Base-by-base conservation (phyloP, 2,888 invertebrate species). In the Deilephila porcellus region DNA sequence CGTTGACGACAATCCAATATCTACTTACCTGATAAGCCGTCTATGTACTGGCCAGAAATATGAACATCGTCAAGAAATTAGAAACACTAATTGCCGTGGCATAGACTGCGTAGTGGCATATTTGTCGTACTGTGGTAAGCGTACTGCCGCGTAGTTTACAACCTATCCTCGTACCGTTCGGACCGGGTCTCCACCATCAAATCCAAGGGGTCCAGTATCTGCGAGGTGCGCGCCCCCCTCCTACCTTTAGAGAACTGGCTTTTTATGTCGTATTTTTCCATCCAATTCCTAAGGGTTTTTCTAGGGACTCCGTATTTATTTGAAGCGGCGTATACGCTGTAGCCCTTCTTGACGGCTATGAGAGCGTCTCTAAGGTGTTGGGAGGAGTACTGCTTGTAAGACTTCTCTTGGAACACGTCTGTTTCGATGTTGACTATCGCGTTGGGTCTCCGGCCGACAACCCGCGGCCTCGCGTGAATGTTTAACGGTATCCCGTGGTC, bases 251-350 rank as follows among this genome's bases (percentile, higher is more conserved):
- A 95, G 79, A 94, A 95, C 83, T 95, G 95, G 79, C 95, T 95
- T 81, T 95, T 94, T 53, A 95, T 95, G 80, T 95, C 94, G 76
- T 95, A 95, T 74, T 95, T 95, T 72, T 95, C 95, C 95, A 95
- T 95, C 94, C 95, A 95, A 83, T 95, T 95, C 73, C 95, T 82
- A 34, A 95, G 84, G 45, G 95, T 95, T 74, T 95, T 95, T 82
- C 95, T 88, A 2, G 95, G 95, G 34, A 95, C 95, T 0, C 95
- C 95, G 76, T 91, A 95, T 62, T 95, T 95, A 75, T 95, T 95
- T 0, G 95, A 95, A 0, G 95, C 95, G 0, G 95, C 95, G 75
- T 95, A 95, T 0, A 95, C 95, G 37, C 95, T 95, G 74, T 94
- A 93, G 0, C 95, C 95, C 79, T 93, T 93, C 77, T 95, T 95